A percentile compares a stretch with the other conserved stretches of the same genome.
Conservation (phyloP, 2,888 invertebrate genomes). For the Spilarctia lutea region DNA sequence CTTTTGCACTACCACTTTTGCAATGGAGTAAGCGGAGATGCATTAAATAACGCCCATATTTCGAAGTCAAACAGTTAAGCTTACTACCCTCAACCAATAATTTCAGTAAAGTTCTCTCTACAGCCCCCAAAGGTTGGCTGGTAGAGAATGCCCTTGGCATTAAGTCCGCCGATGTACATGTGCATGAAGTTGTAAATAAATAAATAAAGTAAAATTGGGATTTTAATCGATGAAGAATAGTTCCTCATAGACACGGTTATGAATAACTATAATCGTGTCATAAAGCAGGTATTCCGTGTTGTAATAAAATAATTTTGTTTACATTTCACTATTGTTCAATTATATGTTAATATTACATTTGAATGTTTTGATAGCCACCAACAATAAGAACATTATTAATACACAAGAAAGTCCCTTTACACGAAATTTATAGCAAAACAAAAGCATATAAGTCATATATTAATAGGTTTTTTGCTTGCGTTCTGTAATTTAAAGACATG, state of each 20-base stretch:
- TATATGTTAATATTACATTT: background rate
- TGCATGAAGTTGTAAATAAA: too few species aligned
- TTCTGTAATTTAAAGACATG: background rate
- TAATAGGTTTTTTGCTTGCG: background rate
- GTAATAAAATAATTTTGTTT: background rate
- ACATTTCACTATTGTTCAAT: background rate
- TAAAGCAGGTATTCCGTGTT: background rate
- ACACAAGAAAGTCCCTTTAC: background rate
- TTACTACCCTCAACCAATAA: background rate
- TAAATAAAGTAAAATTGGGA: too few species aligned
- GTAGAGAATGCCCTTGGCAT: too few species aligned
- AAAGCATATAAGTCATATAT: background rate
- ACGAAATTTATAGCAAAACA: background rate
- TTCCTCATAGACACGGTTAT: too few species aligned
- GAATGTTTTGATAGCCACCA: background rate
- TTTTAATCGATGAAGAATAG: too few species aligned
- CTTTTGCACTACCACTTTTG: background rate
- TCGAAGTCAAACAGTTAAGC: background rate
- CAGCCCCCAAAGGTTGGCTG: too few species aligned
- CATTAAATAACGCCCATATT: background rate
- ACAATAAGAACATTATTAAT: background rate
- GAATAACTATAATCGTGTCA: too few species aligned
- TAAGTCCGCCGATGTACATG: too few species aligned
- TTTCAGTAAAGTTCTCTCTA: too few species aligned
- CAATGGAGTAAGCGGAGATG: background rate